Evolutionary conservation across 1,140 invertebrate genomes (phyloP).

Genomic region (Sarcophaga bullata): DNA sequence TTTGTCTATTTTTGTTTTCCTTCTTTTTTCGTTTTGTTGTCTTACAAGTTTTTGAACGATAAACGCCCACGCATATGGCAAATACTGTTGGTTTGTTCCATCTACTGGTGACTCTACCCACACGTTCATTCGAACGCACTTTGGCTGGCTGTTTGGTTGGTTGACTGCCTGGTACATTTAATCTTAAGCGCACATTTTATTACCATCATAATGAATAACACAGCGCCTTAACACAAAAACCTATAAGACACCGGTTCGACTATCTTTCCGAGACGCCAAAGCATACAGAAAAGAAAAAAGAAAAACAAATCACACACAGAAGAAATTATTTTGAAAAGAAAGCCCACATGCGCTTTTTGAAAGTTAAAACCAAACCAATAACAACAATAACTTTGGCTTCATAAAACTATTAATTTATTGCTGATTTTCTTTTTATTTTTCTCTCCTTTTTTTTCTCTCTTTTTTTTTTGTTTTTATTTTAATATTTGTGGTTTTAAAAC

Average conservation of each 20-base stretch:
- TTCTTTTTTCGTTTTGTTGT: too few species aligned
- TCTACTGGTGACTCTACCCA: too few species aligned
- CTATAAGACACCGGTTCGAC: constrained; percentile 26
- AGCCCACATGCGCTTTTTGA: constrained; percentile 28
- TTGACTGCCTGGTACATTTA: background rate
- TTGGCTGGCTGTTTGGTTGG: background rate
- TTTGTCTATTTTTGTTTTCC: too few species aligned
- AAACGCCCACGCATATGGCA: constrained; percentile 26
- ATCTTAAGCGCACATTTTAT: background rate
- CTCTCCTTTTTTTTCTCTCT: too few species aligned
- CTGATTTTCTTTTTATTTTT: too few species aligned
- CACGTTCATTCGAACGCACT: background rate
- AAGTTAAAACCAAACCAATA: background rate
- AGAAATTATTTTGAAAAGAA: constrained; percentile 21
- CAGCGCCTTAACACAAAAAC: background rate
- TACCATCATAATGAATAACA: background rate
- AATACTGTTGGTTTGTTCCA: too few species aligned
- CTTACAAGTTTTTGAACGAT: background rate
- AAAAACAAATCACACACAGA: background rate
- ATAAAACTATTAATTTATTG: too few species aligned
- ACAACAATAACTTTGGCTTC: too few species aligned
- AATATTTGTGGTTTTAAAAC: too few species aligned
- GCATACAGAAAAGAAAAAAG: background rate
- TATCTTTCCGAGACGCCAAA: constrained; percentile 11
- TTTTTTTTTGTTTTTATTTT: too few species aligned